These are phyloP conservation scores for Mya arenaria DNA, from an alignment of 1,140 invertebrate species.

Conservation along the genomic window DNA sequence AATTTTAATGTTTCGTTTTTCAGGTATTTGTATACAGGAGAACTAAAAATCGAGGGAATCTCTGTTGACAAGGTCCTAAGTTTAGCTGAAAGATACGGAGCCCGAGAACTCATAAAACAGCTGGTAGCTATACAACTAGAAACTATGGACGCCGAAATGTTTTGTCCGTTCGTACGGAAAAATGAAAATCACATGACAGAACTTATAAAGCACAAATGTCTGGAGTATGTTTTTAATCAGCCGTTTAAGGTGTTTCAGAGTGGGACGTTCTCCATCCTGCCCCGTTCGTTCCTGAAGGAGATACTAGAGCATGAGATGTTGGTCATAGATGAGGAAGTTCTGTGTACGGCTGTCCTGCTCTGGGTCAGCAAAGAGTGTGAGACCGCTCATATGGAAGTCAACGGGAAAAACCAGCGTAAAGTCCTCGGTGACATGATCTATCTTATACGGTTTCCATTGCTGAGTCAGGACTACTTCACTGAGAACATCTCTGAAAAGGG, in stretches of 20 bases:
- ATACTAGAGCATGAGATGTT: constrained; percentile 25
- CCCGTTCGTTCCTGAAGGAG: constrained; percentile 24
- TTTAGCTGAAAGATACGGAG: constrained; percentile 34
- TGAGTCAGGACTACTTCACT: constrained; percentile 38
- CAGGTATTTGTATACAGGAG: constrained; percentile 44
- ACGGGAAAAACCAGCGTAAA: constrained; percentile 38
- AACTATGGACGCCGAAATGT: constrained; percentile 9
- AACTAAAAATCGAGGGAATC: background rate
- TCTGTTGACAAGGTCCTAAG: background rate
- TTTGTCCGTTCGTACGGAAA: constrained; percentile 35
- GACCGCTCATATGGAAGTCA: background rate
- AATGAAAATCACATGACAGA: constrained; percentile 38
- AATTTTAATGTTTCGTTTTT: too few relatives aligned
- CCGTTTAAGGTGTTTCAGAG: constrained; percentile 19
- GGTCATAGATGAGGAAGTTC: constrained; percentile 30
- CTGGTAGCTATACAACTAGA: constrained; percentile 12
- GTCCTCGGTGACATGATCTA: constrained; percentile 12
- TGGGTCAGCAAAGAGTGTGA: constrained; percentile 25
- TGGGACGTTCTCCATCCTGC: background rate
- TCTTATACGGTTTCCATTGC: constrained; percentile 26
- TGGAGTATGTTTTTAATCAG: constrained; percentile 32
- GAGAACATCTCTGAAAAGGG: constrained; percentile 38
- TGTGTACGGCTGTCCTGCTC: constrained; percentile 12
- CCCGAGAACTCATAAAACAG: background rate
- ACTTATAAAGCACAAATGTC: constrained; percentile 42